Percentiles rank a stretch among this genome's conserved stretches.
These are phyloP conservation scores for Drosophila peninsularis DNA, from an alignment of 2,888 invertebrate genomes.

Conservation along the genomic window DNA sequence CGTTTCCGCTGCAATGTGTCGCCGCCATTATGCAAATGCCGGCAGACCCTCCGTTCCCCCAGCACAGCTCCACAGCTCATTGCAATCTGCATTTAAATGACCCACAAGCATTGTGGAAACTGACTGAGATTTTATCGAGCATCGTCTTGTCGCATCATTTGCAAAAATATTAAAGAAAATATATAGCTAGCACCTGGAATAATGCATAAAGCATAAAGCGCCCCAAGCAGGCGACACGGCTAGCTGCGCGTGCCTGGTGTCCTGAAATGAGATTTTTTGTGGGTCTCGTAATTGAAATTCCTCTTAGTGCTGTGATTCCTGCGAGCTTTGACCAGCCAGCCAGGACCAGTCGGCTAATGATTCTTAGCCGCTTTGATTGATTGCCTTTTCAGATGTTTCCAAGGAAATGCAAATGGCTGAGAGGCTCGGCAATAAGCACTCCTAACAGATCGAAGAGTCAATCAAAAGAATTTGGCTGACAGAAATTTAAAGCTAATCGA, in stretches of 20 bases:
- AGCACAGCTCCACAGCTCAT: slow-evolving; percentile 48
- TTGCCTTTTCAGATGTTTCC: slow-evolving; percentile 30
- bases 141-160: slow-evolving; percentile 70
- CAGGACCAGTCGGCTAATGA: slow-evolving; percentile 33
- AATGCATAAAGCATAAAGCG: slow-evolving; percentile 53
- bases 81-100: slow-evolving; percentile 81
- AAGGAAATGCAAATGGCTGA: slow-evolving; percentile 23
- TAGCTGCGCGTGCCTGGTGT: slow-evolving; percentile 48
- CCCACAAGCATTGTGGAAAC: slow-evolving; percentile 55
- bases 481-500: slow-evolving; percentile 3
- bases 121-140: slow-evolving; percentile 61
- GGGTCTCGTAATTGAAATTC: slow-evolving; percentile 56
- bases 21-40: slow-evolving; percentile 75
- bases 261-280: slow-evolving; percentile 53
- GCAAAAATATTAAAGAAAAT: slow-evolving; percentile 69
- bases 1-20: slow-evolving; percentile 78
- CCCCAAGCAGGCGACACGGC: slow-evolving; percentile 29
- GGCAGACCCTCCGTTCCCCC: background rate
- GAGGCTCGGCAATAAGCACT: background rate
- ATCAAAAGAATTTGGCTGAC: background rate
- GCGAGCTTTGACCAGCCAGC: slow-evolving; percentile 11
- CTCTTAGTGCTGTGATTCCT: slow-evolving; percentile 36
- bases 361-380: slow-evolving; percentile 43
- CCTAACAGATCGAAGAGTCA: slow-evolving; percentile 1
- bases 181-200: slow-evolving; percentile 55